phyloP scores from a whole-genome alignment of 2,113 vertebrate species.

The Austrofundulus limnaeus region DNA sequence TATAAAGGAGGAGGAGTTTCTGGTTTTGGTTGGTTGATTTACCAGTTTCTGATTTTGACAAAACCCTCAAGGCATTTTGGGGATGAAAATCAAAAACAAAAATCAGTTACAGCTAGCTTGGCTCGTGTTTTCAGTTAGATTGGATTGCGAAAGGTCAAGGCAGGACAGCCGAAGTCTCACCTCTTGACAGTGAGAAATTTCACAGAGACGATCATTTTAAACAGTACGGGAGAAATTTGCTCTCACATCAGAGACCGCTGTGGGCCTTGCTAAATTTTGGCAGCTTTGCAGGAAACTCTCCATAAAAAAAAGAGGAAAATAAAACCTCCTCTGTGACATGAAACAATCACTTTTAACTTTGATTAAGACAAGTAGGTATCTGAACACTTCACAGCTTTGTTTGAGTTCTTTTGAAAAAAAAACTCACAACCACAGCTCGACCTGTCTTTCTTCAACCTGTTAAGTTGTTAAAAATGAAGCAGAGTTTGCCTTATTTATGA shows the following conservation, averaged over 20 bases:
- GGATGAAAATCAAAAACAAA: conserved; percentile 50
- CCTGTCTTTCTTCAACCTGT: background rate
- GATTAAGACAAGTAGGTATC: conserved; percentile 20
- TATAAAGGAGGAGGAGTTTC: conserved; percentile 14
- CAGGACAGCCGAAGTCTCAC: conserved; percentile 38
- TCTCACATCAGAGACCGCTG: conserved; percentile 23
- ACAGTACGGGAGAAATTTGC: conserved; percentile 27
- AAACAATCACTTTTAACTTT: conserved; percentile 41
- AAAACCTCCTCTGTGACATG: conserved; percentile 4
- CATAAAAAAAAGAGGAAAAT: background rate
- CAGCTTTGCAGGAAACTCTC: conserved; percentile 27
- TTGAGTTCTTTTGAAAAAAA: too few species aligned
- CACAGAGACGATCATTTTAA: conserved; percentile 55
- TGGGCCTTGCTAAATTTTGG: conserved; percentile 5
- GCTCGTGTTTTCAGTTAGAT: conserved; percentile 27
- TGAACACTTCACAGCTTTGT: conserved; percentile 6
- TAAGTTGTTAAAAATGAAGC: background rate
- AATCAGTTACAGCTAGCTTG: conserved; percentile 61
- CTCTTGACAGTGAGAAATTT: conserved; percentile 64
- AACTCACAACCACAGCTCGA: too few species aligned
- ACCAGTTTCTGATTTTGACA: conserved; percentile 48
- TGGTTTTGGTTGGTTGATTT: conserved; percentile 39
- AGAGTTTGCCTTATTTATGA: background rate
- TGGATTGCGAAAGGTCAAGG: conserved; percentile 46
- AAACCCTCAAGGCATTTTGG: conserved; percentile 62